Percentiles rank a stretch among this genome's conserved stretches.
These are phyloP conservation scores for Tragelaphus buxtoni DNA, from an alignment of 2,113 vertebrate genomes.

Conservation along the genomic window DNA sequence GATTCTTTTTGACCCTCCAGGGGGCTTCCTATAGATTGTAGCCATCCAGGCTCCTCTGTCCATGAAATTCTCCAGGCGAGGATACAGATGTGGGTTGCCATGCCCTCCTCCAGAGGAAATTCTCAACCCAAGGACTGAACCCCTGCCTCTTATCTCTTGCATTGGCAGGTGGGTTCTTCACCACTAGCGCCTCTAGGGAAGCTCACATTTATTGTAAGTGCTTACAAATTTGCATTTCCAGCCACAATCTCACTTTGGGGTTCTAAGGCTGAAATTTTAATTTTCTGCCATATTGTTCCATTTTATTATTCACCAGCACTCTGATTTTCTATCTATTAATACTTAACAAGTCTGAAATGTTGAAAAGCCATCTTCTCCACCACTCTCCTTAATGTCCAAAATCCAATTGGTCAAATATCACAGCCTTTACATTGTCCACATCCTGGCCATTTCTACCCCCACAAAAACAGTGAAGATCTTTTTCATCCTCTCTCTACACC, in stretches of 20 bases:
- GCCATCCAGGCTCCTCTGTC: not conserved
- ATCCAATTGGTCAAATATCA: not conserved
- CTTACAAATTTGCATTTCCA: not conserved
- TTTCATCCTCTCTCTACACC: not conserved
- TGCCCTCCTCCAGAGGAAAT: not conserved
- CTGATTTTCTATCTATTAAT: not conserved
- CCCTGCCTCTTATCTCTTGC: not conserved
- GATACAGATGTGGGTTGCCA: not conserved
- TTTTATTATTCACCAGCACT: not conserved
- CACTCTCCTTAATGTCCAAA: not conserved
- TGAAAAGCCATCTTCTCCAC: not conserved
- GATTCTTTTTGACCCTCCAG: not conserved
- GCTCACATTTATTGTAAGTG: not conserved
- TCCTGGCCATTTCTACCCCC: not conserved
- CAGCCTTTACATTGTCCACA: not conserved
- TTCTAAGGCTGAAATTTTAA: not conserved
- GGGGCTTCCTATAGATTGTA: not conserved
- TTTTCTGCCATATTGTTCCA: not conserved
- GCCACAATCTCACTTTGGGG: not conserved
- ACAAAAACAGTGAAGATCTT: not conserved
- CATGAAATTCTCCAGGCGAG: not conserved
- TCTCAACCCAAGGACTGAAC: not conserved
- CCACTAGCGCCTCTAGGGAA: not conserved
- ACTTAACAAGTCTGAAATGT: not conserved
- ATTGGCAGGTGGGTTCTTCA: not conserved